Base-by-base conservation (phyloP, 2,888 invertebrate species). In the Megamerina dolium region DNA sequence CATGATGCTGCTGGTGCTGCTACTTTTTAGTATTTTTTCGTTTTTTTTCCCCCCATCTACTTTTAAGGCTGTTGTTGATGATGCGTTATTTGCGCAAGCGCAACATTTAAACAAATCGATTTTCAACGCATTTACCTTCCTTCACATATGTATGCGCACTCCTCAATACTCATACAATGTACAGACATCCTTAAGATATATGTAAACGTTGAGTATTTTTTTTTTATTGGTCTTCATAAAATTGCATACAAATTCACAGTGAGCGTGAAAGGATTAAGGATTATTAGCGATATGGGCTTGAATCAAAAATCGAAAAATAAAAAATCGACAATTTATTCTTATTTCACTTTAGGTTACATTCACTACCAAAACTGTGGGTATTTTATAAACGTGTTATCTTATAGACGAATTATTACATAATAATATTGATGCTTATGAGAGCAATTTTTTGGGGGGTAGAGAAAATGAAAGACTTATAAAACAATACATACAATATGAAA, bases 61-160 rank as follows among this genome's bases (percentile, higher is more conserved):
- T n/a, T n/a, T n/a, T n/a, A n/a, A n/a, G n/a, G n/a, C n/a, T n/a
- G n/a, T n/a, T n/a, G 59, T 56, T 61, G 57, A 56, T 47, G 53
- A 54, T 57, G 57, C 51, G 55, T 59, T 63, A 63, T 63, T 60
- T 64, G 66, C 63, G 64, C 64, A 66, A 66, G 64, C 64, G 64
- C 67, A 66, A 62, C 63, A n/a, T 23, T 10, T 49, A 60, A 60
- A 65, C 67, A 66, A 65, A 65, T 65, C 65, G 65, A 65, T 65
- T 65, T 65, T 66, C 67, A 61, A 64, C 64, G 66, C 64, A 58
- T 57, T 8, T 8, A 23, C 6, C 10, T 23, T 23, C 6, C 23
- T 23, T 23, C 8, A 10, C 10, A n/a, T n/a, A n/a, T n/a, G n/a
- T n/a, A n/a, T n/a, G n/a, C n/a, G n/a, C n/a, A n/a, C n/a, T n/a